Evolutionary conservation across 2,113 vertebrate genomes (phyloP).

Genomic region (Platanista minor): DNA sequence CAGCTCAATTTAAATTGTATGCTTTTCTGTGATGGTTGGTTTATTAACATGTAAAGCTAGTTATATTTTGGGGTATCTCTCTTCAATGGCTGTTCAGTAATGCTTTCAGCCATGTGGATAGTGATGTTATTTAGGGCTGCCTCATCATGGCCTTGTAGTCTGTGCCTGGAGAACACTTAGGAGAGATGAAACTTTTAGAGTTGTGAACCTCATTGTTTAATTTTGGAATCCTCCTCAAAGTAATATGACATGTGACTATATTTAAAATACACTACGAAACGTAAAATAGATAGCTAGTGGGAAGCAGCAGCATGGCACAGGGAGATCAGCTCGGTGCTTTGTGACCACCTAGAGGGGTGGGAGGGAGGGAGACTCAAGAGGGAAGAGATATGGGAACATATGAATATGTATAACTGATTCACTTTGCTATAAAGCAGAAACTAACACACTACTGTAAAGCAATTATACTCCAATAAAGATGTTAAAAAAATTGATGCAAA

Average conservation of each 20-base stretch:
- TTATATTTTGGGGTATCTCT: slow-evolving; percentile 25
- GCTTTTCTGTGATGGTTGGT: slow-evolving; percentile 61
- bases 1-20: slow-evolving; percentile 61
- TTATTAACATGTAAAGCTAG: slow-evolving; percentile 61
- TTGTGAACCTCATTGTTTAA: slow-evolving; percentile 33
- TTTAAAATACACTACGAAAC: not conserved
- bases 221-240: slow-evolving; percentile 42
- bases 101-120: not conserved
- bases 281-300: too few species aligned
- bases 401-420: too few species aligned
- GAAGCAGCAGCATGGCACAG: too few species aligned
- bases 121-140: not conserved
- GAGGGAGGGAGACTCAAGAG: too few species aligned
- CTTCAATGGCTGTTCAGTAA: not conserved
- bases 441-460: too few species aligned
- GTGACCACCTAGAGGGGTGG: too few species aligned
- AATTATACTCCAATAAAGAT: too few species aligned
- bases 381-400: too few species aligned
- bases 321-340: too few species aligned
- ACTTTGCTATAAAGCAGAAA: too few species aligned
- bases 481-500: not conserved
- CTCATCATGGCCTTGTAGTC: not conserved
- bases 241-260: not conserved
- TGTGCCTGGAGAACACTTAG: not conserved
- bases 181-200: slow-evolving; percentile 5